Evolutionary conservation across 2,113 vertebrate genomes (phyloP).

Genomic region (Geococcyx californianus): DNA sequence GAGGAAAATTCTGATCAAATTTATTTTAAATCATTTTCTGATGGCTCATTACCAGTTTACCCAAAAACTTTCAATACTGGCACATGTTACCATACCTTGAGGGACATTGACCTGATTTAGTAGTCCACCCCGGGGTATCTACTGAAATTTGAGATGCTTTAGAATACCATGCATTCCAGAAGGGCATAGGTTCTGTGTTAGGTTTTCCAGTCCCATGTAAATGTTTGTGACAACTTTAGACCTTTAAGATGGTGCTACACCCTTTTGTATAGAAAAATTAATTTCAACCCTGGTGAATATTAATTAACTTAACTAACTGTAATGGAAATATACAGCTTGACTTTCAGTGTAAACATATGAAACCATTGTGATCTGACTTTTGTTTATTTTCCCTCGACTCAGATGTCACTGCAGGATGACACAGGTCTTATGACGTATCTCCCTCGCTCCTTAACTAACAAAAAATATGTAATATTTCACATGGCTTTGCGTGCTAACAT

Average conservation of each 20-base stretch:
- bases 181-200: not conserved
- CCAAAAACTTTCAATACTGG: not conserved
- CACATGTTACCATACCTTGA: not conserved
- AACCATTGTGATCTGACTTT: not conserved
- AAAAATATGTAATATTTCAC: not conserved
- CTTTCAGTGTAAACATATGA: not conserved
- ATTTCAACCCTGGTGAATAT: not conserved
- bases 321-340: not conserved
- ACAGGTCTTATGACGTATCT: not conserved
- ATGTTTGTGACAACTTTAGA: not conserved
- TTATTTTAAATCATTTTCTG: not conserved
- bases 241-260: not conserved
- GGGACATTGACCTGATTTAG: not conserved
- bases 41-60: not conserved
- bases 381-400: not conserved
- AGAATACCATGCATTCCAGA: rapidly evolving
- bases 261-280: not conserved
- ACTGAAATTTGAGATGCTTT: not conserved
- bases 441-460: not conserved
- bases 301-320: not conserved
- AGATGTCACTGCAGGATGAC: not conserved
- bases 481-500: not conserved
- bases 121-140: not conserved
- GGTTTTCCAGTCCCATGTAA: not conserved
- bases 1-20: not conserved